Conservation (phyloP, 2,797 vertebrate genomes). For the Uromys caudimaculatus region DNA sequence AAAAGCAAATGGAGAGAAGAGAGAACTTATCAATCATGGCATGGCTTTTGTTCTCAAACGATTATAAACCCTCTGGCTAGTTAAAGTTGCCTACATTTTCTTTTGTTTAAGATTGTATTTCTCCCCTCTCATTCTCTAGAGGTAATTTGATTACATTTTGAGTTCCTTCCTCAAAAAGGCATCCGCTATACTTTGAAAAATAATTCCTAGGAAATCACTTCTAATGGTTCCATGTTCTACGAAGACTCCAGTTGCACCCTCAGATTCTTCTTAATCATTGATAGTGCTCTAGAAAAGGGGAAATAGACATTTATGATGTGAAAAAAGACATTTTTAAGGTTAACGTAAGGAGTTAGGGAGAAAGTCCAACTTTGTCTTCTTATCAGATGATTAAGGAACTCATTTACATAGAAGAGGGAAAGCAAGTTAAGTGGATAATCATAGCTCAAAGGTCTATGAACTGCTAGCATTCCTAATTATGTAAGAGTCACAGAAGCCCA, state of each 20-base stretch:
- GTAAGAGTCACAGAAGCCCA: neutral
- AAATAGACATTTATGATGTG: neutral
- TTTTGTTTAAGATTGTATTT: slow-evolving; percentile 61
- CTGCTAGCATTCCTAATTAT: neutral
- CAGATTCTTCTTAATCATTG: too few species aligned
- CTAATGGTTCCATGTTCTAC: neutral
- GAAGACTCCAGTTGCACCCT: neutral
- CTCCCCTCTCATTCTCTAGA: slow-evolving; percentile 55
- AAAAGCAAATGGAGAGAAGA: slow-evolving; percentile 48
- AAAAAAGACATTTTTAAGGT: neutral
- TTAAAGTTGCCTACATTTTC: slow-evolving; percentile 83
- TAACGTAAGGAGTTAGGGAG: neutral
- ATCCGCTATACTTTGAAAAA: neutral
- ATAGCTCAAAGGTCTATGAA: neutral
- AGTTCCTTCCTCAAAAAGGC: neutral
- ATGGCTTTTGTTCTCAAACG: slow-evolving; percentile 70
- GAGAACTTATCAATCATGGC: slow-evolving; percentile 61
- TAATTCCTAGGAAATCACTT: neutral
- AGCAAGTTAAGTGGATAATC: neutral
- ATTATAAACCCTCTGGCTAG: slow-evolving; percentile 71
- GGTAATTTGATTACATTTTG: slow-evolving; percentile 77
- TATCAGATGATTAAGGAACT: neutral
- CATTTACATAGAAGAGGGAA: neutral
- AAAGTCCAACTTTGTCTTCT: neutral
- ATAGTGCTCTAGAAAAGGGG: neutral